Conservation (phyloP, 2,888 invertebrate genomes). For the Xanthostigma xanthostigma region DNA sequence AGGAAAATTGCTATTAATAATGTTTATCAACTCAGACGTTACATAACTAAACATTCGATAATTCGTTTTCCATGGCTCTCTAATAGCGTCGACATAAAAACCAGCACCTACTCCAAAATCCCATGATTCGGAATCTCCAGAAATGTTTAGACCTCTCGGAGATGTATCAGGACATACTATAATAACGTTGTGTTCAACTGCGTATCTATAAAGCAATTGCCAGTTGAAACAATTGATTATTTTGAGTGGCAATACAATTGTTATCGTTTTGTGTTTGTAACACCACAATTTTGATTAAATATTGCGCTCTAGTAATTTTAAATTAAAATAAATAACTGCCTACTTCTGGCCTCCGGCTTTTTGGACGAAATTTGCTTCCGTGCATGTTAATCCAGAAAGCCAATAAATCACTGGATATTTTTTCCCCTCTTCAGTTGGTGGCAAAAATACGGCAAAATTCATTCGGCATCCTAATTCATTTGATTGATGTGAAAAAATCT, state of each 20-base stretch:
- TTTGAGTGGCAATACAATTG: not conserved
- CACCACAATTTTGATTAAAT: not conserved
- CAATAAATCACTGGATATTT: slow-evolving; percentile 76
- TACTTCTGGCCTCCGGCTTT: slow-evolving; percentile 87
- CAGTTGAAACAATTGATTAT: not conserved
- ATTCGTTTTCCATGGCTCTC: slow-evolving; percentile 82
- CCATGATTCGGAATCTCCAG: slow-evolving; percentile 82
- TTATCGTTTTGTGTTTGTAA: not conserved
- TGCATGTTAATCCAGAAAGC: slow-evolving; percentile 85
- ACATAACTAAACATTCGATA: slow-evolving; percentile 94
- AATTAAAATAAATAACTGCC: not conserved
- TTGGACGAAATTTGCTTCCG: slow-evolving; percentile 87
- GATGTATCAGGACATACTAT: slow-evolving; percentile 94
- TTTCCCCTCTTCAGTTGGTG: slow-evolving; percentile 51
- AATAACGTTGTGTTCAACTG: slow-evolving; percentile 70
- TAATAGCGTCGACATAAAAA: slow-evolving; percentile 85
- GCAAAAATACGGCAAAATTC: slow-evolving; percentile 86
- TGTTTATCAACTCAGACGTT: slow-evolving; percentile 65
- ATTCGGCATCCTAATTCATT: slow-evolving; percentile 69
- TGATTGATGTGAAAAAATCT: slow-evolving; percentile 70
- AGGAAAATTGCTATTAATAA: slow-evolving; percentile 64
- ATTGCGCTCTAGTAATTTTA: not conserved
- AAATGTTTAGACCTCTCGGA: slow-evolving; percentile 75
- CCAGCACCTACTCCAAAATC: slow-evolving; percentile 94
- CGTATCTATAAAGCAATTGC: slow-evolving; percentile 36